These are phyloP conservation scores for Alexandromys fortis DNA, from an alignment of 2,113 vertebrate genomes.

Conservation along the genomic window DNA sequence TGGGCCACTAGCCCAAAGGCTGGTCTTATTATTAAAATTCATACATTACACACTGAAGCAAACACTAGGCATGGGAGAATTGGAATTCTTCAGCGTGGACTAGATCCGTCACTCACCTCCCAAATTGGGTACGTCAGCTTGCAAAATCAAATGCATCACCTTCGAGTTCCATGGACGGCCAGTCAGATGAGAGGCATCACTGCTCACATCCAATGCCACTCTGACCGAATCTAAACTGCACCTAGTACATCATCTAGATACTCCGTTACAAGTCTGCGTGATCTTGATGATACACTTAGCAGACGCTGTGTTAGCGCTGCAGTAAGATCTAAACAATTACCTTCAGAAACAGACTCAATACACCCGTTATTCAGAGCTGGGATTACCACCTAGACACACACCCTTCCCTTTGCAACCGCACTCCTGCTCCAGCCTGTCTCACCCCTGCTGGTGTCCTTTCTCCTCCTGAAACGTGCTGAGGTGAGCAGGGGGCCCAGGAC, in stretches of 20 bases:
- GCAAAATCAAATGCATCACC: conserved; percentile 88
- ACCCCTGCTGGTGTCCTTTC: not conserved
- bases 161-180: conserved; percentile 85
- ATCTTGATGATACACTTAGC: conserved; percentile 85
- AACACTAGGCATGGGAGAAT: conserved; percentile 83
- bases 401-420: not conserved
- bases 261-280: conserved; percentile 82
- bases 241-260: conserved; percentile 89
- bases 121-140: conserved; percentile 88
- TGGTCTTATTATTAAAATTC: conserved; percentile 86
- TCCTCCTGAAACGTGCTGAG: not conserved
- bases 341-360: conserved; percentile 80
- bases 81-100: conserved; percentile 83
- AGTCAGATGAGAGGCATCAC: conserved; percentile 84
- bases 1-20: conserved; percentile 75
- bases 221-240: conserved; percentile 86
- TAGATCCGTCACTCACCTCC: conserved; percentile 89
- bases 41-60: conserved; percentile 85
- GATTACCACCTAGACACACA: conserved; percentile 22
- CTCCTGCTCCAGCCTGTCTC: not conserved
- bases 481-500: not conserved
- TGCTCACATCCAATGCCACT: conserved; percentile 87
- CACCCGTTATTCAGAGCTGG: conserved; percentile 78
- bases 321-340: conserved; percentile 87
- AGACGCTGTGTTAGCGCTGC: conserved; percentile 86